These are phyloP conservation scores for Ridgeia piscesae DNA, from an alignment of 1,140 invertebrate genomes.

Conservation along the genomic window DNA sequence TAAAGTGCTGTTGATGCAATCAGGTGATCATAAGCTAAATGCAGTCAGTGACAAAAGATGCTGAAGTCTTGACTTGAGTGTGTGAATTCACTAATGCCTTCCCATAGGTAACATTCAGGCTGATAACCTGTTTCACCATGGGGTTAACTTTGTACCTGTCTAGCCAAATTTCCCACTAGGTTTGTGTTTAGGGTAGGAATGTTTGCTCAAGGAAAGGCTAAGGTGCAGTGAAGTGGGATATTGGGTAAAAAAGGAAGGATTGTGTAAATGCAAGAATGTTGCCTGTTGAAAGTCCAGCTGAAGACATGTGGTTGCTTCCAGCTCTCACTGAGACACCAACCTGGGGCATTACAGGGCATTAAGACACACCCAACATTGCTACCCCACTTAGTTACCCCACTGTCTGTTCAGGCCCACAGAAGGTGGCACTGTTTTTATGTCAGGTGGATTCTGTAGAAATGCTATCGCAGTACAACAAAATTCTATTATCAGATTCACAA, in stretches of 20 bases:
- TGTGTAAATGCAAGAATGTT: not conserved
- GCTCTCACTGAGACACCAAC: not conserved
- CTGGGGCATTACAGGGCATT: not conserved
- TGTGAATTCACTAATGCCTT: not conserved
- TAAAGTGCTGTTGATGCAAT: not conserved
- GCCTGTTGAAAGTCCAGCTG: not conserved
- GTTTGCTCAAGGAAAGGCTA: not conserved
- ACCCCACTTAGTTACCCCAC: not conserved
- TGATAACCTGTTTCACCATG: not conserved
- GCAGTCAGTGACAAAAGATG: not conserved
- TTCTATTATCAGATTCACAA: too few species aligned
- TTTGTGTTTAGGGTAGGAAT: not conserved
- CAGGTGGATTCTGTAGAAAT: not conserved
- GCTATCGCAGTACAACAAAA: not conserved
- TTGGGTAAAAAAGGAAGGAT: not conserved
- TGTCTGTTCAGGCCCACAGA: not conserved
- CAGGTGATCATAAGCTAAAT: not conserved
- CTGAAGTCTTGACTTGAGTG: not conserved
- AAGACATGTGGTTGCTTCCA: not conserved
- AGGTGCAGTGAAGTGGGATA: not conserved
- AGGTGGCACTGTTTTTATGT: not conserved
- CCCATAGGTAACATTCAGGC: not conserved
- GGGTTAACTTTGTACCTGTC: not conserved
- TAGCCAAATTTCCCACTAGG: not conserved
- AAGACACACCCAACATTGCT: not conserved